These are phyloP conservation scores for Alsophila aescularia DNA, from an alignment of 2,888 invertebrate genomes.

Conservation along the genomic window DNA sequence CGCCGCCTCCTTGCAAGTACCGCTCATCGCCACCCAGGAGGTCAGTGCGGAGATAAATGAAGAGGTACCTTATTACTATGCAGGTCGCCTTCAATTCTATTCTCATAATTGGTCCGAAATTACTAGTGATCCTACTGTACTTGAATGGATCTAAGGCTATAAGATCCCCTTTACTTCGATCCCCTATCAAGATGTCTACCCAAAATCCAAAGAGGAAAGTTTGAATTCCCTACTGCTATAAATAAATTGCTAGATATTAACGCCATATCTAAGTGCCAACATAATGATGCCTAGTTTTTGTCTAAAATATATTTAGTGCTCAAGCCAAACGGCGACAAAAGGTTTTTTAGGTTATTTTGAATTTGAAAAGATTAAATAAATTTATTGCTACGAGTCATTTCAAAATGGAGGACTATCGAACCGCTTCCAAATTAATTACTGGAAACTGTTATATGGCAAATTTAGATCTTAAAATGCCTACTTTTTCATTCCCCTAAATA, in stretches of 20 bases:
- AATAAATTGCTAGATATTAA: background rate
- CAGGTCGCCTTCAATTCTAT: background rate
- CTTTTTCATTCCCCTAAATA: background rate
- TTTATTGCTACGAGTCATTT: background rate
- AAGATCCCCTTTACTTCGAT: background rate
- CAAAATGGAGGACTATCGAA: conserved; percentile 1
- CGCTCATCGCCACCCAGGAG: background rate
- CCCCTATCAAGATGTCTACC: background rate
- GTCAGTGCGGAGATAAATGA: background rate
- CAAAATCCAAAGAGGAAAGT: background rate
- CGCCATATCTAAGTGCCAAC: background rate
- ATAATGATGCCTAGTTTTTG: background rate
- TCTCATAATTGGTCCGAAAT: background rate
- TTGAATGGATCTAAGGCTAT: background rate
- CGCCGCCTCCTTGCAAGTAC: background rate
- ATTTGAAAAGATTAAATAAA: background rate
- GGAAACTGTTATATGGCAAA: background rate
- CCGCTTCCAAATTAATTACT: background rate
- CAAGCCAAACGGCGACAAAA: background rate
- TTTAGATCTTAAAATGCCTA: background rate
- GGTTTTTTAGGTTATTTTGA: conserved; percentile 5
- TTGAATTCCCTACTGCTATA: background rate
- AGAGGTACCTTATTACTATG: conserved; percentile 1
- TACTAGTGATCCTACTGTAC: background rate
- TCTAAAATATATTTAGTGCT: background rate